These are phyloP conservation scores for Decapterus maruadsi DNA, from an alignment of 2,797 vertebrate genomes.

Conservation along the genomic window DNA sequence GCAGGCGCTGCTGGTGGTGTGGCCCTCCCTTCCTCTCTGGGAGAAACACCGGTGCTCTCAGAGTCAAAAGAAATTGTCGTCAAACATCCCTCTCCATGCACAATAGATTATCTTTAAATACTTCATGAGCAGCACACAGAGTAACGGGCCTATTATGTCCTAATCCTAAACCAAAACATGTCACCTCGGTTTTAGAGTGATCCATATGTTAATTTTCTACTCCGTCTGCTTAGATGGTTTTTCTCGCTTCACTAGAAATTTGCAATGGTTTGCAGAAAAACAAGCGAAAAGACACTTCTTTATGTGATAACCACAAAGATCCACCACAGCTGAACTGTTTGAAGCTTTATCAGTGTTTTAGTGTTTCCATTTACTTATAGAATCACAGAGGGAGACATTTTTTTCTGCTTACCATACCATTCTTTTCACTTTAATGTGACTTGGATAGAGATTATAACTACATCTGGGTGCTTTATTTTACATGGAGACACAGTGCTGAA, in stretches of 20 bases:
- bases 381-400: slow-evolving; percentile 32
- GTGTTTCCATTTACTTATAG: slow-evolving; percentile 35
- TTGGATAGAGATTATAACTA: slow-evolving; percentile 15
- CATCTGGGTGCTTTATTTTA: slow-evolving; percentile 8
- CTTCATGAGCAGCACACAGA: slow-evolving; percentile 57
- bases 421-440: slow-evolving; percentile 8
- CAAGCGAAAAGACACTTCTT: background rate
- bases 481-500: slow-evolving; percentile 1
- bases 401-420: background rate
- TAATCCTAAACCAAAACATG: slow-evolving; percentile 42
- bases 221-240: slow-evolving; percentile 16
- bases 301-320: slow-evolving; percentile 24
- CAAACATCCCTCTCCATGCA: slow-evolving; percentile 55
- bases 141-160: slow-evolving; percentile 42
- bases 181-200: slow-evolving; percentile 31
- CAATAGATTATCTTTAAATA: slow-evolving; percentile 60
- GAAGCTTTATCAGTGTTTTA: slow-evolving; percentile 43
- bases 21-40: slow-evolving; percentile 26
- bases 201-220: slow-evolving; percentile 47
- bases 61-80: slow-evolving; percentile 66
- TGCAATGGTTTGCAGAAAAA: slow-evolving; percentile 23
- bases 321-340: slow-evolving; percentile 15
- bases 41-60: slow-evolving; percentile 49
- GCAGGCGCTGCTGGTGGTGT: slow-evolving; percentile 14
- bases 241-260: slow-evolving; percentile 29